These are phyloP conservation scores for Mesitornis unicolor DNA, from an alignment of 2,113 vertebrate genomes.

Conservation along the genomic window DNA sequence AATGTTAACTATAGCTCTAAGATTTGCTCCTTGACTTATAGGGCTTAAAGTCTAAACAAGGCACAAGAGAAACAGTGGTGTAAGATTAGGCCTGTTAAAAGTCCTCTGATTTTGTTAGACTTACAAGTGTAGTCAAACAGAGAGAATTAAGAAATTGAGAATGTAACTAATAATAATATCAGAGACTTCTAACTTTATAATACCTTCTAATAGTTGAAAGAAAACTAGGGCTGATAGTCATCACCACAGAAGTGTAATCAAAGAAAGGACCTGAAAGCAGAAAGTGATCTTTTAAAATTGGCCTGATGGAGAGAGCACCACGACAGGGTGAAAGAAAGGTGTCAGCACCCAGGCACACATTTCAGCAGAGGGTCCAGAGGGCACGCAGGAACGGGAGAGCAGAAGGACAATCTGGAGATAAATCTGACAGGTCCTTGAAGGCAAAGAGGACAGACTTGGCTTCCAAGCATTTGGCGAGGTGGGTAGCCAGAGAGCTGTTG, in stretches of 20 bases:
- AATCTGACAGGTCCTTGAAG: not conserved
- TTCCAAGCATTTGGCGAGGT: not conserved
- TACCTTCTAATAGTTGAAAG: not conserved
- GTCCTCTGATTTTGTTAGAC: not conserved
- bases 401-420: not conserved
- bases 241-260: not conserved
- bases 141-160: not conserved
- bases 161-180: not conserved
- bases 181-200: not conserved
- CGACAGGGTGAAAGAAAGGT: not conserved
- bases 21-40: not conserved
- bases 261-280: not conserved
- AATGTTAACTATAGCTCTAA: not conserved
- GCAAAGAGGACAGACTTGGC: too few species aligned
- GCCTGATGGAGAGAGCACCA: not conserved
- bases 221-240: not conserved
- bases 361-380: not conserved
- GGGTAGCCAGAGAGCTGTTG: rapidly evolving
- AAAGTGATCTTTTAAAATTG: not conserved
- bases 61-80: not conserved
- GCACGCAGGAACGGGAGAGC: not conserved
- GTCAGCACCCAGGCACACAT: not conserved
- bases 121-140: not conserved
- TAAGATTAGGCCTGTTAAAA: not conserved
- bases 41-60: not conserved